These are phyloP conservation scores for Tichodroma muraria DNA, from an alignment of 2,113 vertebrate species.

Conservation along the genomic window DNA sequence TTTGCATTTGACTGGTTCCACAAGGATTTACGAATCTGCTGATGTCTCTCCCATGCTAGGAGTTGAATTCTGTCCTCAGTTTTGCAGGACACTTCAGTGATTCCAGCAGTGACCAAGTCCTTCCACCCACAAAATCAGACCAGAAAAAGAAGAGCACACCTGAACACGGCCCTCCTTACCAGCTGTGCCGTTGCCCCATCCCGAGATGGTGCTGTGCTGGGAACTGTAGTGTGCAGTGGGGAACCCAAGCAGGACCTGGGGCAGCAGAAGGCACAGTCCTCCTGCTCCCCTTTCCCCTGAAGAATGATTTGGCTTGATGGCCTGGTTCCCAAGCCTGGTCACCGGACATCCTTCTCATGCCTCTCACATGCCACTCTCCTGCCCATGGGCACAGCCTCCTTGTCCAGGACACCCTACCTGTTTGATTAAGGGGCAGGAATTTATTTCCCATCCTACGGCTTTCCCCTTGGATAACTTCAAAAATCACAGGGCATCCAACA, in stretches of 20 bases:
- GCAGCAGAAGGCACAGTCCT: not conserved
- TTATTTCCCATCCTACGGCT: not conserved
- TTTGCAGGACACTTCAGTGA: not conserved
- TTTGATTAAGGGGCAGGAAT: not conserved
- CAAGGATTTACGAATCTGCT: not conserved
- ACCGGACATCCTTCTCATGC: not conserved
- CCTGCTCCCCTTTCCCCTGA: not conserved
- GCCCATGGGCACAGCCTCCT: accelerated
- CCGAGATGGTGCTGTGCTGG: not conserved
- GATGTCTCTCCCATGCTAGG: not conserved
- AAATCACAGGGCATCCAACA: not conserved
- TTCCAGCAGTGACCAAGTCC: not conserved
- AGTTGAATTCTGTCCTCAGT: not conserved
- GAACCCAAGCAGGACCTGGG: not conserved
- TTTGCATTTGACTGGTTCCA: not conserved
- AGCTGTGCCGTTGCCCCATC: not conserved
- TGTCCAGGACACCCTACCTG: not conserved
- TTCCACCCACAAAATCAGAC: not conserved
- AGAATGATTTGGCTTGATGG: not conserved
- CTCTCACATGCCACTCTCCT: not conserved
- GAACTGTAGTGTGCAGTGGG: not conserved
- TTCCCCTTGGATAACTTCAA: not conserved
- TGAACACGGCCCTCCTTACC: accelerated
- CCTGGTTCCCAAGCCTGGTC: not conserved
- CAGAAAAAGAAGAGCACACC: not conserved